A percentile compares a stretch with the other conserved stretches of the same genome.
Evolutionary conservation across 2,113 vertebrate species (phyloP).

Genomic region (Trichomycterus rosablanca): DNA sequence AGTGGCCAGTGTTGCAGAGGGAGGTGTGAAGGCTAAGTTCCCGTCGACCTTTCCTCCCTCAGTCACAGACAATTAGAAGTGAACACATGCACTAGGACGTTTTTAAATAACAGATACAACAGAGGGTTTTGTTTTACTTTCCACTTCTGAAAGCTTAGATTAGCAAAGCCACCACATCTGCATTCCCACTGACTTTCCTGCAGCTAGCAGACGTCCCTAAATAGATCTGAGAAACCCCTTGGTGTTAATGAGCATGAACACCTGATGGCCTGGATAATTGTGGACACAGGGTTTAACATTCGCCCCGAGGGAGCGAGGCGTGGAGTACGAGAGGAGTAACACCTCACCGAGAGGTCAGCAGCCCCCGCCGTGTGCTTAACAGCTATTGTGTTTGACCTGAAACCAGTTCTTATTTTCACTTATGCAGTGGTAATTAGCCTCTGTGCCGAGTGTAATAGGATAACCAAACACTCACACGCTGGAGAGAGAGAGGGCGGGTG

Average conservation of each 20-base stretch:
- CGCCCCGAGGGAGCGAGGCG: conserved; percentile 21
- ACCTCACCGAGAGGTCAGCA: not conserved
- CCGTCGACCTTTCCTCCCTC: too few species aligned
- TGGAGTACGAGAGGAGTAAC: conserved; percentile 16
- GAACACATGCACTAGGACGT: too few species aligned
- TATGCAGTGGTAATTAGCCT: conserved; percentile 43
- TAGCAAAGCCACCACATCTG: too few species aligned
- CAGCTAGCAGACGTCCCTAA: too few species aligned
- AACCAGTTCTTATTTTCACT: conserved; percentile 43
- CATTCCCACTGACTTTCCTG: too few species aligned
- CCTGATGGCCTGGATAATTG: conserved; percentile 39
- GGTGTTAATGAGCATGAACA: conserved; percentile 36
- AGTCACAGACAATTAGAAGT: too few species aligned
- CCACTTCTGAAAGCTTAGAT: too few species aligned
- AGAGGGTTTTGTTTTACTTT: too few species aligned
- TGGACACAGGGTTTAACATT: conserved; percentile 28
- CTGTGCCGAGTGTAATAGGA: conserved; percentile 35
- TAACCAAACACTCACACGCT: conserved; percentile 28
- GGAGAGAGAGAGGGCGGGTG: conserved; percentile 21
- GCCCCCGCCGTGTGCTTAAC: conserved; percentile 18
- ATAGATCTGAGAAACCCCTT: not conserved
- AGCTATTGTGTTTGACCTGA: conserved; percentile 29
- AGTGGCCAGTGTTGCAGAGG: too few species aligned
- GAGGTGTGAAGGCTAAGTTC: too few species aligned
- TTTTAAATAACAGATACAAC: too few species aligned